These are phyloP conservation scores for Campopleginae sp. DNA, from an alignment of 2,888 invertebrate genomes.

Conservation along the genomic window DNA sequence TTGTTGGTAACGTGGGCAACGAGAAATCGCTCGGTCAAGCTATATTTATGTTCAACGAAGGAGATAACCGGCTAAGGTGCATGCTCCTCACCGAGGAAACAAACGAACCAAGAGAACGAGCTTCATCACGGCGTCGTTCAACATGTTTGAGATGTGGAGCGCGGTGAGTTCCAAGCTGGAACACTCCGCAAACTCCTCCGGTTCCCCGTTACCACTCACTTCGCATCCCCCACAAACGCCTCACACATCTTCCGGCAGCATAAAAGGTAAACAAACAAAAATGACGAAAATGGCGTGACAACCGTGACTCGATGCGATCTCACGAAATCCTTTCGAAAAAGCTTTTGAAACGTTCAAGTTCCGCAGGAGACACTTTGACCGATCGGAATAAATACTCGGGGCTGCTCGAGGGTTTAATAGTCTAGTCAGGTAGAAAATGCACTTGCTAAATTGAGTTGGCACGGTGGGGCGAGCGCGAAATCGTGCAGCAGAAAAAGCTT, in stretches of 20 bases:
- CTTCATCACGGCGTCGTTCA: constrained; percentile 84
- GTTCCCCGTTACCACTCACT: constrained; percentile 82
- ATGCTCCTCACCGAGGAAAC: constrained; percentile 57
- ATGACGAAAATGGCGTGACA: not conserved
- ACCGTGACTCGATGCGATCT: constrained; percentile 23
- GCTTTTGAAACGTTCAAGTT: too few species aligned
- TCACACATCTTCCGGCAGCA: constrained; percentile 92
- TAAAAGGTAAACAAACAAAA: constrained; percentile 93
- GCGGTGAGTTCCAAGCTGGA: constrained; percentile 91
- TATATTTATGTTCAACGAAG: constrained; percentile 62
- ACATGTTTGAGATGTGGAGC: constrained; percentile 94
- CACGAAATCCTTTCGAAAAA: too few species aligned
- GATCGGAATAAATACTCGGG: too few species aligned
- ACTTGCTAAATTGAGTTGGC: constrained; percentile 71
- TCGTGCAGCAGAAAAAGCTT: too few species aligned
- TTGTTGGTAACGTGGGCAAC: constrained; percentile 30
- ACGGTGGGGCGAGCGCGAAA: constrained; percentile 59
- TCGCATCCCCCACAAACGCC: constrained; percentile 89
- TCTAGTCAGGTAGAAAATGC: constrained; percentile 64
- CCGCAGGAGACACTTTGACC: too few species aligned
- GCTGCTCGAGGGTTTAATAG: constrained; percentile 7
- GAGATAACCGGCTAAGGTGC: constrained; percentile 50
- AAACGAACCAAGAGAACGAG: constrained; percentile 51
- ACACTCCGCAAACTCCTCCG: constrained; percentile 84
- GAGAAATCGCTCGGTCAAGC: constrained; percentile 10